These are phyloP conservation scores for Acromyrmex echinatior DNA, from an alignment of 1,140 invertebrate species.

Conservation along the genomic window DNA sequence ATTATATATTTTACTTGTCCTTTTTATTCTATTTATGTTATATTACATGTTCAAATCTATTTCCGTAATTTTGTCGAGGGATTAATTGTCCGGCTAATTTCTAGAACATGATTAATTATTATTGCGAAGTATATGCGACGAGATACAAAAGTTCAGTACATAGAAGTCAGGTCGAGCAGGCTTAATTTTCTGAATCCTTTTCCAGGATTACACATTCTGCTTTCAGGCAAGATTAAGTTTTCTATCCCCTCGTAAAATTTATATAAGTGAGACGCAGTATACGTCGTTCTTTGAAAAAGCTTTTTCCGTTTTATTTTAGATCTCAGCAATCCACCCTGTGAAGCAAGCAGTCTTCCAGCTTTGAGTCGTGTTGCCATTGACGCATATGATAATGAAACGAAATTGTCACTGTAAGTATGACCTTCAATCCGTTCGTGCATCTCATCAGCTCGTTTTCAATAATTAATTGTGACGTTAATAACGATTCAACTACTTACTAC, in stretches of 20 bases:
- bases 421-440: background rate
- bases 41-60: background rate
- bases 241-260: background rate
- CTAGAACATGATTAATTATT: background rate
- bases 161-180: background rate
- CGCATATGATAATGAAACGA: slow-evolving; percentile 61
- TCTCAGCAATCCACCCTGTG: slow-evolving; percentile 79
- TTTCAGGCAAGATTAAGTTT: slow-evolving; percentile 30
- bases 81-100: slow-evolving; percentile 38
- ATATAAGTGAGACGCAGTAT: background rate
- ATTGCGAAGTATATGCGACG: background rate
- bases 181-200: slow-evolving; percentile 37
- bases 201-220: background rate
- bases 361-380: slow-evolving; percentile 71
- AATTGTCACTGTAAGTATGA: slow-evolving; percentile 54
- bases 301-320: slow-evolving; percentile 71
- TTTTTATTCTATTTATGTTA: background rate
- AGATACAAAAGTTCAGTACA: background rate
- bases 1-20: background rate
- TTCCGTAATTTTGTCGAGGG: background rate
- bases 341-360: slow-evolving; percentile 80
- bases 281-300: background rate
- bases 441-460: background rate
- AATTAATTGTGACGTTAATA: background rate
- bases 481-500: background rate